These are phyloP conservation scores for Acleris cristana DNA, from an alignment of 2,888 invertebrate species.

Conservation along the genomic window DNA sequence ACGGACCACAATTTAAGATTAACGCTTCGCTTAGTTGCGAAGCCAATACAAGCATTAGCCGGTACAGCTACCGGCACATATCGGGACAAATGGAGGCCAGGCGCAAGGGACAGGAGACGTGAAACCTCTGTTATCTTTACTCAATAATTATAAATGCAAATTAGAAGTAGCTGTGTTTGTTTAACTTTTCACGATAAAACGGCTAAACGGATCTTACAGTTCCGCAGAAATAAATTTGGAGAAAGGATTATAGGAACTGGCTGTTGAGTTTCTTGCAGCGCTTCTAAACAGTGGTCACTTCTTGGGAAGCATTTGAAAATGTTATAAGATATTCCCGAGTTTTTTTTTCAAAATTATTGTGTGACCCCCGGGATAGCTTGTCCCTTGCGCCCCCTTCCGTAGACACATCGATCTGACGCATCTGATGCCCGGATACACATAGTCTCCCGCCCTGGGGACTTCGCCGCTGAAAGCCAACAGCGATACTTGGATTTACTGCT, in stretches of 20 bases:
- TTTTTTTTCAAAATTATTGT: too few relatives aligned
- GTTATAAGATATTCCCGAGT: too few relatives aligned
- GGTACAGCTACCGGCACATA: constrained; percentile 20
- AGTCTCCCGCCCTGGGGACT: neutral
- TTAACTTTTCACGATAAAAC: too few relatives aligned
- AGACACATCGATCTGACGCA: constrained; percentile 3
- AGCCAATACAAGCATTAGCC: constrained; percentile 33
- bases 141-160: neutral
- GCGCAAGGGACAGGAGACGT: neutral
- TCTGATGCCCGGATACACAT: neutral
- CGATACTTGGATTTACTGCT: constrained; percentile 1
- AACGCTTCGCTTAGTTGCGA: constrained; percentile 28
- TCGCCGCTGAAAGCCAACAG: neutral
- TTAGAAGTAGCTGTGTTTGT: too few relatives aligned
- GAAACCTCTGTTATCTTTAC: too few relatives aligned
- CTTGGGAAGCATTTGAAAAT: too few relatives aligned
- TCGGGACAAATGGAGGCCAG: constrained; percentile 23
- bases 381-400: neutral
- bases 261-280: too few relatives aligned
- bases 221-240: too few relatives aligned
- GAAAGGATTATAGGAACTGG: too few relatives aligned
- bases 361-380: neutral
- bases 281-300: too few relatives aligned
- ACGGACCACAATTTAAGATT: constrained; percentile 5
- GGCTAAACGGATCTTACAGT: too few relatives aligned